Base-by-base conservation (phyloP, 2,113 vertebrate species). In the Carassius auratus region DNA sequence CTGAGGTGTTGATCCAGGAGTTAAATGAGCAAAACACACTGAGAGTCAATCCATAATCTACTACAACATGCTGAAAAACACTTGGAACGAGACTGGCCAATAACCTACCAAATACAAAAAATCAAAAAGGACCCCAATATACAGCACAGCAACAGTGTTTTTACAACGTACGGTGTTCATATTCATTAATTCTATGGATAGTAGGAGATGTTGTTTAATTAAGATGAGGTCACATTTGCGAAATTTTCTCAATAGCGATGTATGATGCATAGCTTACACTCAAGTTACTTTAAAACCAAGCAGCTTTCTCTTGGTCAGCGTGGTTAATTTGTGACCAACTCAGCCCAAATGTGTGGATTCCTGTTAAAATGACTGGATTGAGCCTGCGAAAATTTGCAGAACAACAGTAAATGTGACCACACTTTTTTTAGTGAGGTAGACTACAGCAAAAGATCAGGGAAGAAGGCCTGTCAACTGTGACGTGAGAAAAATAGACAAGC, bases 1-100 rank as follows among this genome's bases (percentile, higher is more conserved):
- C 95, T 73, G 92, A 93, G 1, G 74, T 84, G 75, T 87, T 94
- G 76, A 87, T 85, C 85, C 92, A 94, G 90, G 91, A 94, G 52
- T 92, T 95, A 71, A 92, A 93, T 17, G 86, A 91, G 8, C 89
- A 83, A 23, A 84, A 76, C 4, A 88, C 92, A 15, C 89, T 95
- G 89, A 86, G 93, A 91, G 23, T 12, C 85, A 80, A 89, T 97
- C 14, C 45, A 90, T 82, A 86, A 42, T 10, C 91, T 99, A 88
- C 74, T 97, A 55, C 91, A 85, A 88, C 89, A 95, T 90, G 90
- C 95, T 89, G 89, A 88, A 86, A 80, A 76, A 79, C 86, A 85
- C 15, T 62, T 85, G n/a, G 87, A 62, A 69, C 36, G 48, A 69
- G 19, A 50, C 62, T 14, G 42, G 4, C 12, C 6, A 14, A 5